Evolutionary conservation across 2,113 vertebrate species (phyloP).

Genomic region (Piprites chloris): DNA sequence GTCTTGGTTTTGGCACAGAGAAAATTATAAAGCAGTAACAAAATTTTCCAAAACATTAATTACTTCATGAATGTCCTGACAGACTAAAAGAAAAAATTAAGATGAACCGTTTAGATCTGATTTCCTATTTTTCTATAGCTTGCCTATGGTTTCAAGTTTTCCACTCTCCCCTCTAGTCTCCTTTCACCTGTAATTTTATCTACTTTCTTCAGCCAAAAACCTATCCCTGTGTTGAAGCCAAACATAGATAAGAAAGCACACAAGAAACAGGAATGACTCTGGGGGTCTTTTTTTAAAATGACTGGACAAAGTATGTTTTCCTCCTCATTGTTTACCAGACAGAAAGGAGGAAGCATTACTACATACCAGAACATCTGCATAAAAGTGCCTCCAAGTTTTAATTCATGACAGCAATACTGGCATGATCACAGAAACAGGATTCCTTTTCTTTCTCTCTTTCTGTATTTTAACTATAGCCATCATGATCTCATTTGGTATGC

Average conservation of each 20-base stretch:
- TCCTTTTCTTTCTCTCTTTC: neutral
- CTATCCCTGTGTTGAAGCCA: neutral
- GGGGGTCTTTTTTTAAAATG: neutral
- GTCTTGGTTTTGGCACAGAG: neutral
- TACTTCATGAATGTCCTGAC: neutral
- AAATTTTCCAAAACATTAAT: neutral
- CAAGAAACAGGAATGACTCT: neutral
- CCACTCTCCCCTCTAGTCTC: neutral
- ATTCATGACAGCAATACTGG: neutral
- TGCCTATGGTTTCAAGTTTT: neutral
- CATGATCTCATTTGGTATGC: conserved; percentile 20
- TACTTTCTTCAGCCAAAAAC: neutral
- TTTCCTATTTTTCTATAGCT: neutral
- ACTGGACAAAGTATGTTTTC: neutral
- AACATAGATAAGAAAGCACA: neutral
- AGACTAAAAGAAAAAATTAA: neutral
- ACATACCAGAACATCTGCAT: neutral
- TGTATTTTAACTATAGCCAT: neutral
- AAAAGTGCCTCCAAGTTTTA: neutral
- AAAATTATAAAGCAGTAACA: neutral
- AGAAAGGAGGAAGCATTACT: neutral
- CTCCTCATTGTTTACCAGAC: neutral
- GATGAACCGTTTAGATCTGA: neutral
- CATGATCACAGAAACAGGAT: neutral
- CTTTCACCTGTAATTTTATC: neutral